Base-by-base conservation (phyloP, 2,113 vertebrate genomes). In the Vidua chalybeata region DNA sequence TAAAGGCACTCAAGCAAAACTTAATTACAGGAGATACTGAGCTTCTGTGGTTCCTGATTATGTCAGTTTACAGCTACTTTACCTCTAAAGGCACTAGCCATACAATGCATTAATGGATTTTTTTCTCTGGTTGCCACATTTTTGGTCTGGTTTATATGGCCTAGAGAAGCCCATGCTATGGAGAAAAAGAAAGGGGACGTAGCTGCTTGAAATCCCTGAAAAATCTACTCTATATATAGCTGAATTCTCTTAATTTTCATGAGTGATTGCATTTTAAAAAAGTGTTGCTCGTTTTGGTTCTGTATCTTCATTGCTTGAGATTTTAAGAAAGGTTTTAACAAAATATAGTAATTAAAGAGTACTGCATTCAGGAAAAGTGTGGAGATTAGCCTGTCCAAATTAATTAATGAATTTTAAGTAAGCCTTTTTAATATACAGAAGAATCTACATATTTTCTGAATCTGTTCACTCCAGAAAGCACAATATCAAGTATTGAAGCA, bases 361-460 rank as follows among this genome's bases (percentile, higher is more conserved):
- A 62, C 43, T 68, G 19, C 45, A 56, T 52, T 86, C 26, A 46
- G 61, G 26, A 15, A 48, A 22, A 48, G 11, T 37, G n/a, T 62
- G 30, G 24, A 15, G 28, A 87, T 71, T 75, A 78, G 8, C 54
- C 41, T 85, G 28, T 83, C 21, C 51, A 85, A 58, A 66, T 39
- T 69, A 85, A 73, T 91, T 30, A 90, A 77, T 58, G 28, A 15
- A 11, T 84, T 95, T 94, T 87, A 73, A 96, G 63, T 46, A 81
- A 82, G 22, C 4, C 21, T 75, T 90, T 92, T 69, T 46, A 85
- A 66, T 58, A 85, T 48, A 49, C 14, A 46, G 31, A 37, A 21
- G 19, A 89, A 84, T 15, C 16, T 51, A 11, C 31, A 7, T 72
- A 39, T 94, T 92, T 92, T 54, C 48, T 35, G 39, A 26, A 17